These are phyloP conservation scores for Parauchenoglanis punctatus DNA, from an alignment of 2,797 vertebrate genomes.

Conservation along the genomic window DNA sequence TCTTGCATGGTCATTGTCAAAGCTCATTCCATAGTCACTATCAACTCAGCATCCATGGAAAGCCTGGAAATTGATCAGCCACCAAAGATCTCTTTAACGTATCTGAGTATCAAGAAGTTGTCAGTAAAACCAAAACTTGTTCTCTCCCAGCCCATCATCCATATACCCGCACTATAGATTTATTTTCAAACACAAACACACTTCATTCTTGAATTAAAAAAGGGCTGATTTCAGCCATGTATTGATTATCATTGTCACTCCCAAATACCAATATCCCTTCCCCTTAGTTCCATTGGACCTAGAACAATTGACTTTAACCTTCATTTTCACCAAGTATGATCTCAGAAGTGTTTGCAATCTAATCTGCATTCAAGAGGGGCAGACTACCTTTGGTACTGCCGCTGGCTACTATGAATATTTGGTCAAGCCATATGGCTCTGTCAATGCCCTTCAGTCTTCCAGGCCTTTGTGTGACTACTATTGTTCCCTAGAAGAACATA, in stretches of 20 bases:
- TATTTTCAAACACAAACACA: not conserved
- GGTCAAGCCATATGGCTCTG: slow-evolving; percentile 12
- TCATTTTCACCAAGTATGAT: not conserved
- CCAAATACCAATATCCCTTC: not conserved
- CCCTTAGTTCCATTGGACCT: not conserved
- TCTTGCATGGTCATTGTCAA: not conserved
- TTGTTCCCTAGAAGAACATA: not conserved
- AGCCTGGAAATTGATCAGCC: not conserved
- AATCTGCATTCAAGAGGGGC: not conserved
- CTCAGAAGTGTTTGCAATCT: not conserved
- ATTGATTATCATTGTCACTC: not conserved
- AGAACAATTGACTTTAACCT: not conserved
- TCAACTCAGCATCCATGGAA: not conserved
- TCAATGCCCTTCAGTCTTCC: not conserved
- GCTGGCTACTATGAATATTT: not conserved
- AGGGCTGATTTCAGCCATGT: not conserved
- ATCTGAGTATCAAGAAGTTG: not conserved
- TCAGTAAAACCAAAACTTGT: not conserved
- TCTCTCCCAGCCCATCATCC: not conserved
- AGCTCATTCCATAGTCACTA: not conserved
- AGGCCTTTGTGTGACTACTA: not conserved
- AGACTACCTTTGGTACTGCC: not conserved
- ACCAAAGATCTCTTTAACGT: not conserved
- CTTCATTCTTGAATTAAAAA: not conserved
- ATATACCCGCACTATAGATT: not conserved